These are phyloP conservation scores for Pseudonaja textilis DNA, from an alignment of 2,113 vertebrate species.

Conservation along the genomic window DNA sequence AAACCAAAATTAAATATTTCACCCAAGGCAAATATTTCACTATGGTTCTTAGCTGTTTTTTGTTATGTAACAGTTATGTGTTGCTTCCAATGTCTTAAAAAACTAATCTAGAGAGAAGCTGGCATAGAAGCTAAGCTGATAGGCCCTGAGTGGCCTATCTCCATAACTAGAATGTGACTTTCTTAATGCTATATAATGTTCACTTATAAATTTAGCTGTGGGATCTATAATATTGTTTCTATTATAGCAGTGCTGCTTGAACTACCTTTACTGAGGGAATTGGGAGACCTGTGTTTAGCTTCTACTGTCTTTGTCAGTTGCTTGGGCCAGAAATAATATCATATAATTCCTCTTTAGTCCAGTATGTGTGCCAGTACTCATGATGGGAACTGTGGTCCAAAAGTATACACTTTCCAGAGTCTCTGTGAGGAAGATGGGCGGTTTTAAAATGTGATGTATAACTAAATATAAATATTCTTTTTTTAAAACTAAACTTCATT, in stretches of 20 bases:
- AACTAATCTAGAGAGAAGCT: neutral
- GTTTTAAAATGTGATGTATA: neutral
- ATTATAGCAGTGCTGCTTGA: neutral
- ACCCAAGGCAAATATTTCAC: neutral
- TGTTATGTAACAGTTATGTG: constrained; percentile 32
- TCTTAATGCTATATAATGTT: constrained; percentile 14
- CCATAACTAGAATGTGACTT: constrained; percentile 25
- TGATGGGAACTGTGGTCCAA: neutral
- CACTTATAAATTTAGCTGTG: neutral
- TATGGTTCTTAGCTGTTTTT: constrained; percentile 37
- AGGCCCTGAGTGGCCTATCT: constrained; percentile 14
- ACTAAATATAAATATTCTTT: neutral
- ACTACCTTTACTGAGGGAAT: neutral
- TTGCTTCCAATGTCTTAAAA: constrained; percentile 30
- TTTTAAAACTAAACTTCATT: no score
- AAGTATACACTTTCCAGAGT: neutral
- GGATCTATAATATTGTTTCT: neutral
- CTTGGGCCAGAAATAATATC: neutral
- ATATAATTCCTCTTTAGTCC: neutral
- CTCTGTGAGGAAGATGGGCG: neutral
- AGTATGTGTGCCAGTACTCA: neutral
- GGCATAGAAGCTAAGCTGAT: constrained; percentile 14
- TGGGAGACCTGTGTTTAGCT: neutral
- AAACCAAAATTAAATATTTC: neutral
- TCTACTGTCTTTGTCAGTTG: constrained; percentile 2